These are phyloP conservation scores for Labeo catla DNA, from an alignment of 2,113 vertebrate species.

Conservation along the genomic window DNA sequence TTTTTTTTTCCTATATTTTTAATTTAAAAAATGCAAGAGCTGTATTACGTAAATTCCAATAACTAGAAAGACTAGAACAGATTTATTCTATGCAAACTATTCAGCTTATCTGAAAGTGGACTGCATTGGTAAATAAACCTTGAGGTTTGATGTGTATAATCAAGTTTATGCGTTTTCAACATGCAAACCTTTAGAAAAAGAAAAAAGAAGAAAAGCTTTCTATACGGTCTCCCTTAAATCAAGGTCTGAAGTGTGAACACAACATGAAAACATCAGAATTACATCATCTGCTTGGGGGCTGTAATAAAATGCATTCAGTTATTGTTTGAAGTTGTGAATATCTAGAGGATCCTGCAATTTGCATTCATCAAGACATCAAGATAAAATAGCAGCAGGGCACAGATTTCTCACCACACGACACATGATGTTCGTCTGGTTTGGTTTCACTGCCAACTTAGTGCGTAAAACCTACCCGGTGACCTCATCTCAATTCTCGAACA, in stretches of 20 bases:
- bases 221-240: neutral
- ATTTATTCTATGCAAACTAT: neutral
- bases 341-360: neutral
- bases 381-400: neutral
- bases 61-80: neutral
- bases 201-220: neutral
- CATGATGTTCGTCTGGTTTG: neutral
- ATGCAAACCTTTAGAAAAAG: neutral
- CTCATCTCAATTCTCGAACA: neutral
- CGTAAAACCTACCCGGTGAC: neutral
- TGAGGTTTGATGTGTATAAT: neutral
- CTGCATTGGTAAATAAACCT: neutral
- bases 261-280: neutral
- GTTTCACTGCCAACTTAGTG: neutral
- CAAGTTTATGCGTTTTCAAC: neutral
- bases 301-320: neutral
- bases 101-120: neutral
- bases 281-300: neutral
- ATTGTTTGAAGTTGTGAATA: neutral
- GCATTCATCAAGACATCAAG: neutral
- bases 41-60: neutral
- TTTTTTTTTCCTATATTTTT: neutral
- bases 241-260: neutral
- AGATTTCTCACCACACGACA: neutral
- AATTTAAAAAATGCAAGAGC: neutral